Base-by-base conservation (phyloP, 92 coral and sea anemone genomes). In the Porites divaricata region DNA sequence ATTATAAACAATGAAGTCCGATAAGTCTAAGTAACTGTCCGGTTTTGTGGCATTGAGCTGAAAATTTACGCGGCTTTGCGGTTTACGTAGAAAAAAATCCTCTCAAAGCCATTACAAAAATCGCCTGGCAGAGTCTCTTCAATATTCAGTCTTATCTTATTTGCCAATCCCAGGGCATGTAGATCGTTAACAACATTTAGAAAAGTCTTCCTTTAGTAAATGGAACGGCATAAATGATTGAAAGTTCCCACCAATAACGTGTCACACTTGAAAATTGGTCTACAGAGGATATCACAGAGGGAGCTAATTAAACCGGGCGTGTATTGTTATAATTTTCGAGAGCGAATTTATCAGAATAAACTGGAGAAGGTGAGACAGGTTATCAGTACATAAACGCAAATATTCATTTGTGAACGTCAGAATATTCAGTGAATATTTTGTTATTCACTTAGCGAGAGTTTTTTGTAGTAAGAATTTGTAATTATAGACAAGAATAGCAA, bases 371-470 rank as follows among this genome's bases (percentile, higher is more conserved):
- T 54, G 23, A 26, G 81, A 63, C 48, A 53, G 78, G 12, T 49
- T 12, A 53, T 74, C 25, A 11, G 45, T 4, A 20, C 6, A 41
- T 8, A 21, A 24, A 67, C 9, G 20, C 59, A 80, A 80, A 80
- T 75, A 80, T n/a, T 68, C 51, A 50, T 65, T 68, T 52, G 50
- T 23, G 16, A 35, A 77, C 41, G 81, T 41, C 81, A n/a, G 25
- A 59, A 6, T 4, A 14, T 9, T n/a, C n/a, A n/a, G n/a, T 24
- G 49, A 24, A 1, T 25, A 75, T 56, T 79, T 79, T 79, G 81
- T 67, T 79, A 66, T 64, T 79, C 85, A 70, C 26, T 72, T 70
- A 41, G 77, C 7, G 77, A 23, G 49, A 58, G 57, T 72, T 81
- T 71, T 35, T 28, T 57, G 19, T 67, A 80, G 76, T 69, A 68